phyloP scores from a whole-genome alignment of 2,113 vertebrate species.

The Syngnathus typhle region DNA sequence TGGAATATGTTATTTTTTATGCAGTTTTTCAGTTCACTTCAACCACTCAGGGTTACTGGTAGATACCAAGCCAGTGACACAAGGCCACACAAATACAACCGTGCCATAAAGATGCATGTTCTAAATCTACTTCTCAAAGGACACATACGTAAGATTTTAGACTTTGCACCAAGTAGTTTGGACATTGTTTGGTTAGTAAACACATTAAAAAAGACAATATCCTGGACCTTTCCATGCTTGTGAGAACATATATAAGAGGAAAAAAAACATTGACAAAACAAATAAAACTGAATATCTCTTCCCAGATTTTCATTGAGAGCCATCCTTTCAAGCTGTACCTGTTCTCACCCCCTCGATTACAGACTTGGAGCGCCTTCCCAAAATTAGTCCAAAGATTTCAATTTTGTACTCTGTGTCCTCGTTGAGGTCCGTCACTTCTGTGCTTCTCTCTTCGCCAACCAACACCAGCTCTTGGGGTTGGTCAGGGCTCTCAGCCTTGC shows the following conservation, averaged over 20 bases:
- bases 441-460: slow-evolving; percentile 73
- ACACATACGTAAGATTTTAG: neutral
- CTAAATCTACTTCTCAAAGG: neutral
- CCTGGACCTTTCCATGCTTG: slow-evolving; percentile 35
- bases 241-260: slow-evolving; percentile 6
- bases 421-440: slow-evolving; percentile 73
- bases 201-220: slow-evolving; percentile 24
- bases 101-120: neutral
- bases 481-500: slow-evolving; percentile 68
- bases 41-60: slow-evolving; percentile 30
- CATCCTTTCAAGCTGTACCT: slow-evolving; percentile 75
- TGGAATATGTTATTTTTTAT: neutral
- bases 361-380: slow-evolving; percentile 79
- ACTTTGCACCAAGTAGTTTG: slow-evolving; percentile 2
- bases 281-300: slow-evolving; percentile 8
- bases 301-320: neutral
- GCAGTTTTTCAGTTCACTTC: neutral
- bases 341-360: slow-evolving; percentile 77
- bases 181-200: slow-evolving; percentile 34
- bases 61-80: slow-evolving; percentile 14
- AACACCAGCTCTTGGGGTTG: slow-evolving; percentile 78
- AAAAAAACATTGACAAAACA: slow-evolving; percentile 24
- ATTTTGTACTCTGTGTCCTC: slow-evolving; percentile 85
- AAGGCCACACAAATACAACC: slow-evolving; percentile 10
- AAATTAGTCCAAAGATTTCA: slow-evolving; percentile 82